Evolutionary conservation across 2,797 vertebrate species (phyloP).

Genomic region (Cirrhinus molitorella): DNA sequence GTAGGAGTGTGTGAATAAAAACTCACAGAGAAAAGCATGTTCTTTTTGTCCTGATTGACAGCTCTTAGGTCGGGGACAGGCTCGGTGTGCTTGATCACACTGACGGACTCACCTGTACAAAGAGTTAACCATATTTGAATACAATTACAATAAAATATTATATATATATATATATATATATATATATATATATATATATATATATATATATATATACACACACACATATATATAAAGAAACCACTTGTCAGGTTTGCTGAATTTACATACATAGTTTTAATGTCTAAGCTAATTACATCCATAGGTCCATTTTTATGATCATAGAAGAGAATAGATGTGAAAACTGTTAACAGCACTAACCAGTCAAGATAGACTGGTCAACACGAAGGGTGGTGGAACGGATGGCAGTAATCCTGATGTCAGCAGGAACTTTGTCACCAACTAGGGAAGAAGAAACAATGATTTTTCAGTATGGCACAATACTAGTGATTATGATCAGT

Average conservation of each 20-base stretch:
- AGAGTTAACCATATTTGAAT: slow-evolving; percentile 39
- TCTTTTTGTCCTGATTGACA: slow-evolving; percentile 99
- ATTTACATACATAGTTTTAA: not conserved
- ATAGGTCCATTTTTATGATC: not conserved
- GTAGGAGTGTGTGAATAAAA: slow-evolving; percentile 6
- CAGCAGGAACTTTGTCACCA: slow-evolving; percentile 87
- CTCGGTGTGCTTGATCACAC: slow-evolving; percentile 96
- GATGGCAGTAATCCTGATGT: slow-evolving; percentile 83
- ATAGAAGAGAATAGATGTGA: not conserved
- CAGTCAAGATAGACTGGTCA: slow-evolving; percentile 89
- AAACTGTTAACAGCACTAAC: slow-evolving; percentile 70
- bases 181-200: too few species aligned
- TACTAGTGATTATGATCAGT: not conserved
- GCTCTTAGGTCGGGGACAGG: slow-evolving; percentile 89
- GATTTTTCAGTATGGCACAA: not conserved
- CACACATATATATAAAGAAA: too few species aligned
- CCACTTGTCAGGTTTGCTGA: not conserved
- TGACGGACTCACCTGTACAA: slow-evolving; percentile 90
- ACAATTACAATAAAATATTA: not conserved
- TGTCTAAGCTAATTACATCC: not conserved
- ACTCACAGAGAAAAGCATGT: slow-evolving; percentile 97
- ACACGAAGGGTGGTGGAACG: slow-evolving; percentile 86
- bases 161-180: not conserved
- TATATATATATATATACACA: too few species aligned
- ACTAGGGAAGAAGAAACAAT: slow-evolving; percentile 70